Conservation (phyloP, 2,797 vertebrate genomes). For the Labroides dimidiatus region DNA sequence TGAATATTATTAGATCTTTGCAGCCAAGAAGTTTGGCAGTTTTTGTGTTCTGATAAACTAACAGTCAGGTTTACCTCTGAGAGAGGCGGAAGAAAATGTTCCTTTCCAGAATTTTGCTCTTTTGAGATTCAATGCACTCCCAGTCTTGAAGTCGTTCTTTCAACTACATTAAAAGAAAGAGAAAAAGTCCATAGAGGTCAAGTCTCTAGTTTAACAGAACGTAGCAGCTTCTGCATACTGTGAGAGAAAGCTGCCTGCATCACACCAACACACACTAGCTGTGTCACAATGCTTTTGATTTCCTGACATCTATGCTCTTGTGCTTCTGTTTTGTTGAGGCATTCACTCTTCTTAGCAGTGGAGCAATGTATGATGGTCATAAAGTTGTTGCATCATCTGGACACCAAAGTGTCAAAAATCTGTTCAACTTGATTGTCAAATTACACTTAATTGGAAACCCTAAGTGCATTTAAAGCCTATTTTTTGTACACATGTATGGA, state of each 20-base stretch:
- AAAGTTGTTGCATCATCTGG: background rate
- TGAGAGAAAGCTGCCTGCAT: too few relatives aligned
- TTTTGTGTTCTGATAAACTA: background rate
- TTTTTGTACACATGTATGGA: background rate
- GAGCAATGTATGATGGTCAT: background rate
- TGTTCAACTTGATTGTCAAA: background rate
- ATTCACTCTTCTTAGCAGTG: background rate
- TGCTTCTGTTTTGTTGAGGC: background rate
- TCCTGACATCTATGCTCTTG: too few relatives aligned
- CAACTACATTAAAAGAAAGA: slow-evolving; percentile 2
- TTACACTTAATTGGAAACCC: background rate
- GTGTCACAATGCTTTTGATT: background rate
- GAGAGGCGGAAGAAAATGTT: background rate
- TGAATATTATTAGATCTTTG: background rate
- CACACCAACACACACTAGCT: background rate
- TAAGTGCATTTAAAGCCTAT: background rate
- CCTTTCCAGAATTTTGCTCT: background rate
- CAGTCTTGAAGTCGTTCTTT: background rate
- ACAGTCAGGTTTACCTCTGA: background rate
- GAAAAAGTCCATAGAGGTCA: background rate
- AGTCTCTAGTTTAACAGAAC: background rate
- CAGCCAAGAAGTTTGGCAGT: background rate
- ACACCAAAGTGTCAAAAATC: background rate
- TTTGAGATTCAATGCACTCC: slow-evolving; percentile 12
- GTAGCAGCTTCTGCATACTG: too few relatives aligned